phyloP scores from a whole-genome alignment of 2,888 invertebrate species.

The Parascotia fuliginaria region DNA sequence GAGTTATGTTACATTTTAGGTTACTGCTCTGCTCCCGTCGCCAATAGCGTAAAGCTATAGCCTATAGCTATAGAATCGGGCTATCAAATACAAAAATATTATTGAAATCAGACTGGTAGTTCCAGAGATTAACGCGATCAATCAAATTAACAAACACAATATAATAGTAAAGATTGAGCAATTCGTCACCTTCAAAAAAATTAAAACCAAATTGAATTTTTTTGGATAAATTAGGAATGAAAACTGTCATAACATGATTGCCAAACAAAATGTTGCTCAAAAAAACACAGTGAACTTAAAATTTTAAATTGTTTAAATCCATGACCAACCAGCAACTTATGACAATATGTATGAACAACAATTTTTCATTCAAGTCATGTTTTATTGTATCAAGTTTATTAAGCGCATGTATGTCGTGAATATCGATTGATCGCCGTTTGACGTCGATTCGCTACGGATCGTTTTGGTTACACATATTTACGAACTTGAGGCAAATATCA shows the following conservation, averaged over 20 bases:
- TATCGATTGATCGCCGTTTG: constrained; percentile 52
- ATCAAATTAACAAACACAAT: no score
- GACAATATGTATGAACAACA: constrained; percentile 28
- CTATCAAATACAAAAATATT: no score
- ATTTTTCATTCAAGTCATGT: constrained; percentile 37
- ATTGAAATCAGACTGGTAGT: no score
- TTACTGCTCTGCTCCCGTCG: no score
- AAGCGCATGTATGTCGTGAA: constrained; percentile 6
- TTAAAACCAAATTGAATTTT: no score
- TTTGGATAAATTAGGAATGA: no score
- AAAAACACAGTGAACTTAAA: neutral
- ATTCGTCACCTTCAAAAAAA: no score
- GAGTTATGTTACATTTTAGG: no score
- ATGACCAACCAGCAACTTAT: constrained; percentile 34
- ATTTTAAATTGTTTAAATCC: constrained; percentile 22
- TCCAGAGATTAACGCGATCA: no score
- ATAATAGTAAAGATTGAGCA: no score
- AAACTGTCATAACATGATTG: neutral
- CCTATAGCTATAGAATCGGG: no score
- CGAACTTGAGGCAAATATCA: constrained; percentile 2
- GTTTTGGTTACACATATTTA: constrained; percentile 16
- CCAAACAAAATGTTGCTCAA: neutral
- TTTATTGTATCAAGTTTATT: constrained; percentile 26
- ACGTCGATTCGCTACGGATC: constrained; percentile 45
- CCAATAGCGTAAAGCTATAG: no score